These are phyloP conservation scores for Mola mola DNA, from an alignment of 2,113 vertebrate species.

Conservation along the genomic window DNA sequence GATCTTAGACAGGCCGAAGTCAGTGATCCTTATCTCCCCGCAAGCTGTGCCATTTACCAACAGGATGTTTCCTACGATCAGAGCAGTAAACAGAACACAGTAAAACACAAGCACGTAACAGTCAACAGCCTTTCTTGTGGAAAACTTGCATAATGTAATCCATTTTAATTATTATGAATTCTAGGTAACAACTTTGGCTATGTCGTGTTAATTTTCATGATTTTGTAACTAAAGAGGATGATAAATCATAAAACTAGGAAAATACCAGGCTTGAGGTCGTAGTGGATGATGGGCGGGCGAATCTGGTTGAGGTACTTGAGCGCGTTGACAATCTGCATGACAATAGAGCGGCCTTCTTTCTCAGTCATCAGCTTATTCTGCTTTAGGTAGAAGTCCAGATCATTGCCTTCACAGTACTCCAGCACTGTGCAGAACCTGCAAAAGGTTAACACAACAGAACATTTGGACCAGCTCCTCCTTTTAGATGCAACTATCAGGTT, in stretches of 20 bases:
- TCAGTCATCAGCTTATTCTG: conserved; percentile 99
- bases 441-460: not conserved
- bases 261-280: conserved; percentile 98
- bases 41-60: conserved; percentile 98
- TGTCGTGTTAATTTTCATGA: not conserved
- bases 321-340: conserved; percentile 99
- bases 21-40: conserved; percentile 99
- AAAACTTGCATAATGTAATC: not conserved
- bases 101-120: not conserved
- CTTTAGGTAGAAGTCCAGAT: conserved; percentile 99
- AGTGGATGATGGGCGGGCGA: conserved; percentile 99
- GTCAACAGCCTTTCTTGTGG: not conserved
- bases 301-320: conserved; percentile 99
- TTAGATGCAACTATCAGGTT: too few species aligned
- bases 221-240: not conserved
- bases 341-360: conserved; percentile 98
- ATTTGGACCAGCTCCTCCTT: too few species aligned
- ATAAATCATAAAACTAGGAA: not conserved
- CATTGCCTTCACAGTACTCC: conserved; percentile 99
- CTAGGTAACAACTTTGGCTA: too few species aligned
- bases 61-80: conserved; percentile 99
- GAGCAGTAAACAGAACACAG: conserved; percentile 9
- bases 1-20: conserved; percentile 98
- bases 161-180: too few species aligned
- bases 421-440: conserved; percentile 98